Conservation (phyloP, 2,888 invertebrate genomes). For the Ormyrus thymus region DNA sequence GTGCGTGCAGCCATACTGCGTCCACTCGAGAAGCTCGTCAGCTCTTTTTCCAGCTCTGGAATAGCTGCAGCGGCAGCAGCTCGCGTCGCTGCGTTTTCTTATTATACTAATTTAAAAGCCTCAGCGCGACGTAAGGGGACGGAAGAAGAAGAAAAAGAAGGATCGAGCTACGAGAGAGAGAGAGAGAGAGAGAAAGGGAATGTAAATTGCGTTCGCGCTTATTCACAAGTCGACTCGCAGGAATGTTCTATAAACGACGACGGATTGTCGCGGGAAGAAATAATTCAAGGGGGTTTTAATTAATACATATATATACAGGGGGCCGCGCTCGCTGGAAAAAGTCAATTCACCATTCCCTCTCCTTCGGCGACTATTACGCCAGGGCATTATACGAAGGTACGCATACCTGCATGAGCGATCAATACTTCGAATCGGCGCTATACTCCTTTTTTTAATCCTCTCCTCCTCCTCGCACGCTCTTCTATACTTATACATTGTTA, state of each 20-base stretch:
- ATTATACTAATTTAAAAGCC: slow-evolving; percentile 34
- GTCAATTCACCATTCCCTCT: slow-evolving; percentile 18
- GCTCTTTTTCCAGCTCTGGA: no score
- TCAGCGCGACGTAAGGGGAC: not conserved
- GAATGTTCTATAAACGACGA: slow-evolving; percentile 52
- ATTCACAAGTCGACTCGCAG: slow-evolving; percentile 43
- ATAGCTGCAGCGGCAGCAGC: not conserved
- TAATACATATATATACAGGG: slow-evolving; percentile 41
- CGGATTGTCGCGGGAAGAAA: slow-evolving; percentile 54
- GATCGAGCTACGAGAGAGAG: not conserved
- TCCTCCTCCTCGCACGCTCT: not conserved
- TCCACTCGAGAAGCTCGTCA: no score
- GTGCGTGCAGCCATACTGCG: no score
- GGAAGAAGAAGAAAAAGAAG: not conserved
- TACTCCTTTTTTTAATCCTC: not conserved
- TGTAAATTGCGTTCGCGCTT: slow-evolving; percentile 51
- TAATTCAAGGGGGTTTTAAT: slow-evolving; percentile 54
- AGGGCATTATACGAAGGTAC: not conserved
- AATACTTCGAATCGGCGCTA: slow-evolving; percentile 15
- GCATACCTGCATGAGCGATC: not conserved
- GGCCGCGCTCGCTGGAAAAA: not conserved
- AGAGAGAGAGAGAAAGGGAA: slow-evolving; percentile 15
- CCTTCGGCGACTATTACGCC: no score
- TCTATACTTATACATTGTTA: no score
- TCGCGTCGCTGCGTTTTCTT: slow-evolving; percentile 24